Conservation (phyloP, 2,797 vertebrate species). For the Phaenicophaeus curvirostris region DNA sequence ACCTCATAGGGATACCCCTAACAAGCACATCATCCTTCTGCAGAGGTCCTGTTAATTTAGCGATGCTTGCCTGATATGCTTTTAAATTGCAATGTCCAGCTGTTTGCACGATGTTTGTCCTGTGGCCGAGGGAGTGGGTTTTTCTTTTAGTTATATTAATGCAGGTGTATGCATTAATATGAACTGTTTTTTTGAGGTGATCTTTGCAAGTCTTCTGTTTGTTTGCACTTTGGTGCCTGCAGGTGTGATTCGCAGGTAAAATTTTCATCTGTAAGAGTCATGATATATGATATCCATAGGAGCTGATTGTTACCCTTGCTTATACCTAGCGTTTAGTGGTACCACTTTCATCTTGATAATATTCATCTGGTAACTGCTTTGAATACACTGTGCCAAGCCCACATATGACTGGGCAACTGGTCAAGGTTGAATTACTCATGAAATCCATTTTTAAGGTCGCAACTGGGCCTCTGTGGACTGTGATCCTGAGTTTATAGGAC, state of each 20-base stretch:
- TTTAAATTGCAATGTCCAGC: neutral
- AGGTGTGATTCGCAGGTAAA: neutral
- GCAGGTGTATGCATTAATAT: neutral
- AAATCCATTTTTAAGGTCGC: slow-evolving; percentile 22
- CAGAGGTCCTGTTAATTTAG: neutral
- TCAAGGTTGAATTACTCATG: slow-evolving; percentile 18
- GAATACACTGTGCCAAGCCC: neutral
- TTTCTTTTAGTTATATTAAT: neutral
- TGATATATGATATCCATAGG: neutral
- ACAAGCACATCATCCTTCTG: neutral
- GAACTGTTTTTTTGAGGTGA: neutral
- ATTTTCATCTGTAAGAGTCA: neutral
- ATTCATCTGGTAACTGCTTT: neutral
- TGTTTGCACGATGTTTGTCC: neutral
- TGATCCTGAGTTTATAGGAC: neutral
- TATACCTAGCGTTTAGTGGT: neutral
- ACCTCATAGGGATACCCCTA: neutral
- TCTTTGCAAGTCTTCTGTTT: neutral
- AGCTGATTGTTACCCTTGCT: neutral
- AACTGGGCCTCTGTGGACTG: neutral
- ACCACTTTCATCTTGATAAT: slow-evolving; percentile 1
- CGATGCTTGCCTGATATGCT: rapidly evolving
- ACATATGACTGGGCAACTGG: rapidly evolving
- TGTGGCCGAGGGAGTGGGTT: neutral
- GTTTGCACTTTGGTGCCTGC: neutral